Base-by-base conservation (phyloP, 1,140 invertebrate genomes). In the Orchesella cincta region DNA sequence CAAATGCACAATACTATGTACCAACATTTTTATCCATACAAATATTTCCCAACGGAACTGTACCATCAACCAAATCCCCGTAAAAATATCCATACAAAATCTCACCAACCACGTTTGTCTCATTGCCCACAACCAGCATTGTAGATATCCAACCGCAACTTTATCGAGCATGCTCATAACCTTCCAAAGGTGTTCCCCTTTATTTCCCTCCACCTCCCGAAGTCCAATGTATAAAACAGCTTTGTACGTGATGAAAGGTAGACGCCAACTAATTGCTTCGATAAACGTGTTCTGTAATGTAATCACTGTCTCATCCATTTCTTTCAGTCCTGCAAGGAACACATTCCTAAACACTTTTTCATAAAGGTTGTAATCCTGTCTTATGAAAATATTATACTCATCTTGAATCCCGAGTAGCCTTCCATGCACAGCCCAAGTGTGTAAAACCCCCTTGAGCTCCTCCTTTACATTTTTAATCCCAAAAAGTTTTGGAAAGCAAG, bases 331-430 rank as follows among this genome's bases (percentile, higher is more conserved):
- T 0, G 51, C 71, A 16, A 80, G 26, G 3, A 72, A 74, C 33
- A 80, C 23, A 36, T 80, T 74, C 0, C 28, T 39, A 57, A 70
- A 80, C 2, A 80, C 28, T 75, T 67, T 73, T 1, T 57, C 28
- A 34, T 39, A 76, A n/a, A 80, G 26, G 5, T 78, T 70, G 12
- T 33, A 52, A 54, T 80, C 75, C 1, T 52, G 76, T 33, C 79
- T 23, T 0, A 81, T 33, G 12, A 52, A 79, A n/a, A 81, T 28
- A 39, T 81, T 81, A 62, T 78, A 81, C 52, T 74, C n/a, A 72
- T 81, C 81, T 70, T 75, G n/a, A 26, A 81, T 72, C 62, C 81
- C 81, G 2, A 81, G 73, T 12, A 77, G 54, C 52, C 73, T 23
- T 12, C 77, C 77, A 26, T 77, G 33, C 1, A 81, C 51, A 12